Percentiles rank a stretch among this genome's conserved stretches.
phyloP scores from a whole-genome alignment of 2,888 invertebrate genomes.

The Antitype chi region DNA sequence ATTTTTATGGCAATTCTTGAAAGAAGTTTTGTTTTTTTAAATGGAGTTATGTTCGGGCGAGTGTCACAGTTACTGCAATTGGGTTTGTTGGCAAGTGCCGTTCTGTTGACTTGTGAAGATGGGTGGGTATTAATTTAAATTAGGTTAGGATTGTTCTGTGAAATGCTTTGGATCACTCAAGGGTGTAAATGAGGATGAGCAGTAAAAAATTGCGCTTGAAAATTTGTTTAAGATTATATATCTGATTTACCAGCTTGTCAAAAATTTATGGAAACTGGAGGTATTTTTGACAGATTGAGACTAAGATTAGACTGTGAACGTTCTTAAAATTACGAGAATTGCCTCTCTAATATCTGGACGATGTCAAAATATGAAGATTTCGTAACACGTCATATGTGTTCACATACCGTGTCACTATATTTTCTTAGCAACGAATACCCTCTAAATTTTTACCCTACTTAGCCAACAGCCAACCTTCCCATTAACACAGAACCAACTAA shows the following conservation, averaged over 20 bases:
- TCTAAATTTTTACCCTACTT: constrained; percentile 44
- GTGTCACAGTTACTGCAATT: constrained; percentile 56
- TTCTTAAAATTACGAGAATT: no score
- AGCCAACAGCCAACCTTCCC: constrained; percentile 20
- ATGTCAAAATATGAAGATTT: background rate
- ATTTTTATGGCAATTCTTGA: constrained; percentile 81
- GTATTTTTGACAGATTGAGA: no score
- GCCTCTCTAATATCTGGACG: no score
- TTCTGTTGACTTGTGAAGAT: constrained; percentile 18
- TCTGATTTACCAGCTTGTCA: background rate
- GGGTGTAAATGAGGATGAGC: background rate
- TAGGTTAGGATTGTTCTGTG: background rate
- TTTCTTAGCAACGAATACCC: background rate
- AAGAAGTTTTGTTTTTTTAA: constrained; percentile 74
- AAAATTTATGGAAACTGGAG: no score
- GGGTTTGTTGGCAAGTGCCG: constrained; percentile 43
- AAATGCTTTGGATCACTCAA: background rate
- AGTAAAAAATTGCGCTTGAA: no score
- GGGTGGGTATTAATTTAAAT: constrained; percentile 38
- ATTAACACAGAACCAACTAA: constrained; percentile 56
- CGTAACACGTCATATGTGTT: background rate
- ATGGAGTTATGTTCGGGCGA: constrained; percentile 72
- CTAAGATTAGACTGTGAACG: no score
- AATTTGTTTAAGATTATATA: background rate
- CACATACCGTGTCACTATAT: background rate